Evolutionary conservation across 2,113 vertebrate genomes (phyloP).

Genomic region (Blennius ocellaris): DNA sequence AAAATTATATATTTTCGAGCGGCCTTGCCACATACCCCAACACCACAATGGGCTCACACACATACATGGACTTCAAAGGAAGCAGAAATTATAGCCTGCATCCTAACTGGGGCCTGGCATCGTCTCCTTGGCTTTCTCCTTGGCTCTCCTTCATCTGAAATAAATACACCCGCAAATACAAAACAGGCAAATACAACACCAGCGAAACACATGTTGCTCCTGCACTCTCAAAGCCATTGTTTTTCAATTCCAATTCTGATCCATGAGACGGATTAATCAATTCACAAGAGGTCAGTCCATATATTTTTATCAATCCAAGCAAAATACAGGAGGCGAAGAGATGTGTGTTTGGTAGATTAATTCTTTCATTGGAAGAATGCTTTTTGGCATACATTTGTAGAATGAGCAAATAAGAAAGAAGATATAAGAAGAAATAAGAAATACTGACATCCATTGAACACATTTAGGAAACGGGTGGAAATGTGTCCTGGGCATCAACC

Average conservation of each 20-base stretch:
- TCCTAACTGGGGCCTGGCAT: slow-evolving; percentile 80
- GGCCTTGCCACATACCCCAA: slow-evolving; percentile 26
- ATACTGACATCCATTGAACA: too few species aligned
- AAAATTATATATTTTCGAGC: slow-evolving; percentile 40
- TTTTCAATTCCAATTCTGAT: slow-evolving; percentile 50
- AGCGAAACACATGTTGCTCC: slow-evolving; percentile 73
- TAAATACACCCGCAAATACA: slow-evolving; percentile 80
- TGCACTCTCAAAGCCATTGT: slow-evolving; percentile 39
- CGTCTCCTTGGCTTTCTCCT: slow-evolving; percentile 64
- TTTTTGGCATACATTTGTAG: too few species aligned
- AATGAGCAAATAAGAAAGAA: too few species aligned
- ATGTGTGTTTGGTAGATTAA: too few species aligned
- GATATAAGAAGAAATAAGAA: too few species aligned
- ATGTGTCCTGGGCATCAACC: too few species aligned
- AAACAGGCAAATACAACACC: slow-evolving; percentile 80
- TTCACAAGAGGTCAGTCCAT: not conserved
- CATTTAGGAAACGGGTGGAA: too few species aligned
- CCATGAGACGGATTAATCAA: too few species aligned
- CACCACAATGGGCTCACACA: slow-evolving; percentile 48
- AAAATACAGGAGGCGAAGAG: slow-evolving; percentile 22
- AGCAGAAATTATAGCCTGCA: slow-evolving; percentile 80
- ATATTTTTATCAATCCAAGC: not conserved
- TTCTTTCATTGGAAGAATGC: too few species aligned
- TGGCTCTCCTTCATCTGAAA: slow-evolving; percentile 74
- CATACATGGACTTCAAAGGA: slow-evolving; percentile 76